phyloP scores from a whole-genome alignment of 2,888 invertebrate species.

The Rhagonycha lutea region DNA sequence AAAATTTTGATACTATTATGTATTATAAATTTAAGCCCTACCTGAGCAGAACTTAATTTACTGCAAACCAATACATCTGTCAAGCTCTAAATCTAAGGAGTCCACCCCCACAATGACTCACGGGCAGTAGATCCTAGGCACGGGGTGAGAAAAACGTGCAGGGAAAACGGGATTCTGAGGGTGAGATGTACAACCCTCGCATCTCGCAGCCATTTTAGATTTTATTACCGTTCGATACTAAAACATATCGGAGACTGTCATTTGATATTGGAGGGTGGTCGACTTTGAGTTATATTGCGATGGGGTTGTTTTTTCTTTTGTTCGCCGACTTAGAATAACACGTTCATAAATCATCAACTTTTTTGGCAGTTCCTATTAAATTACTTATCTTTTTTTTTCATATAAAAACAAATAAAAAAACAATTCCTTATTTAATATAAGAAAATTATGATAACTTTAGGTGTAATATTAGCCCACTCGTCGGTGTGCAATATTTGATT shows the following conservation, averaged over 20 bases:
- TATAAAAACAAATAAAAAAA: neutral
- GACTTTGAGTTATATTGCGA: conserved; percentile 31
- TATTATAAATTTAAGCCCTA: conserved; percentile 25
- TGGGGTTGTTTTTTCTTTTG: conserved; percentile 31
- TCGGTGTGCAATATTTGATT: neutral
- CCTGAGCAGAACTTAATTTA: conserved; percentile 36
- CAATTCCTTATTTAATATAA: neutral
- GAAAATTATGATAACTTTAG: neutral
- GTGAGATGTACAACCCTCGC: conserved; percentile 40
- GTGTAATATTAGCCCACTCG: neutral
- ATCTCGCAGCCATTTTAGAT: conserved; percentile 56
- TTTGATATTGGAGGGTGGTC: conserved; percentile 39
- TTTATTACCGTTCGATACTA: conserved; percentile 57
- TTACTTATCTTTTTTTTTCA: conserved; percentile 26
- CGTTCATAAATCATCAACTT: conserved; percentile 30
- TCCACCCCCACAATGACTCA: conserved; percentile 41
- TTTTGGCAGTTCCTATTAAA: conserved; percentile 26
- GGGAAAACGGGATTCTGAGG: conserved; percentile 28
- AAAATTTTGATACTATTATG: neutral
- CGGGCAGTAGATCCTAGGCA: conserved; percentile 25
- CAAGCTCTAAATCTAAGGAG: conserved; percentile 35
- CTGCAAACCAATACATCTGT: conserved; percentile 39
- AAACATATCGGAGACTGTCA: conserved; percentile 50
- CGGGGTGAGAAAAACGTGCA: conserved; percentile 33
- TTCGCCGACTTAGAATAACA: conserved; percentile 28